Conservation (phyloP, 2,888 invertebrate genomes). For the Eurytoma adleriae region DNA sequence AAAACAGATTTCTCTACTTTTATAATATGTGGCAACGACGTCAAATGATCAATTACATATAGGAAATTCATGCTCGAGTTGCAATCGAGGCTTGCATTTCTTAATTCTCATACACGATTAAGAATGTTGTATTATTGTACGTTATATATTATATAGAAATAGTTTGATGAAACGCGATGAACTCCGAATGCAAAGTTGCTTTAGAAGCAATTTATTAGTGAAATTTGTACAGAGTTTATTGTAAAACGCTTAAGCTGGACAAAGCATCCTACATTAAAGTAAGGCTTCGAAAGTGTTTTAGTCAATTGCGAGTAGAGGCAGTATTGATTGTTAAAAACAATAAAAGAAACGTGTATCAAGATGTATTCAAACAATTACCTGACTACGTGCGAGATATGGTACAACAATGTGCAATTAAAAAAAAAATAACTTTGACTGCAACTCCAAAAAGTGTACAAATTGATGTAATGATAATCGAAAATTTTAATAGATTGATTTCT, state of each 20-base stretch:
- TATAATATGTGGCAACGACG: conserved; percentile 58
- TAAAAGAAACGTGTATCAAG: conserved; percentile 48
- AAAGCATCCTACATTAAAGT: conserved; percentile 52
- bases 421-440: conserved; percentile 44
- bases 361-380: conserved; percentile 52
- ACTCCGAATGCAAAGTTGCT: conserved; percentile 72
- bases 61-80: conserved; percentile 56
- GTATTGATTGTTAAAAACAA: conserved; percentile 57
- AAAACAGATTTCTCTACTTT: conserved; percentile 62
- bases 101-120: conserved; percentile 57
- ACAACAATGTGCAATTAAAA: conserved; percentile 57
- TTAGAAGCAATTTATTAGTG: conserved; percentile 64
- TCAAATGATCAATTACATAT: conserved; percentile 61
- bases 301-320: conserved; percentile 55
- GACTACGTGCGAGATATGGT: conserved; percentile 56
- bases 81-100: conserved; percentile 58
- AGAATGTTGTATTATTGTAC: conserved; percentile 68
- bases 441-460: conserved; percentile 55
- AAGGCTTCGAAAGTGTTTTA: conserved; percentile 54
- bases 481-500: conserved; percentile 39
- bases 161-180: conserved; percentile 66
- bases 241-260: conserved; percentile 56
- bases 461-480: conserved; percentile 47
- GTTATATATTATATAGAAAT: conserved; percentile 64
- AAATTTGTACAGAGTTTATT: conserved; percentile 62